Evolutionary conservation across 1,140 invertebrate species (phyloP), one percentile per base, ranked within the genome.

Genomic region (Solen grandis): DNA sequence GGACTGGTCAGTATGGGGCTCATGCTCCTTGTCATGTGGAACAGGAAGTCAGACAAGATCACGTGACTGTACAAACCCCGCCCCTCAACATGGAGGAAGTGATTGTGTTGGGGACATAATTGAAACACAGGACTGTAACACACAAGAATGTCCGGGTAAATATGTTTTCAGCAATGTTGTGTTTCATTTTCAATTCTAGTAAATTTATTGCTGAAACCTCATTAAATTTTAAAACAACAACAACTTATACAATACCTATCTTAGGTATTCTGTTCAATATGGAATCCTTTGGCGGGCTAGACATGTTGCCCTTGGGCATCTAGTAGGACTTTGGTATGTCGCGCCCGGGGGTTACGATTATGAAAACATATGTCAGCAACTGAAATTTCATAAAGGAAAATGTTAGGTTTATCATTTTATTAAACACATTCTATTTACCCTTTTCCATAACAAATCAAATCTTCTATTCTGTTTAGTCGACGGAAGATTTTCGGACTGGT

Each of bases 41-140:
- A 33, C 31, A 16, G 60, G 73, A 29, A n/a, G 27, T 33, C 73
- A 65, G 27, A 33, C 35, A 0, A 63, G 60, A 36, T 41, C 57
- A 29, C 60, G 57, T 27, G 22, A 35, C 1, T 63, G 73, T 76
- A 57, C 41, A 19, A 52, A 63, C 46, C 85, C 85, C 3, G 13
- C 29, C 3, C 60, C 60, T 1, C 38, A 65, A 22, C 41, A 55
- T 36, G 41, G 52, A 1, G 54, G 63, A 41, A 16, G 1, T 35
- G 2, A 14, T 16, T 70, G 41, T 19, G 27, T 57, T 57, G 59
- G 54, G 0, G 13, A 70, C 31, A 25, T 22, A 4, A 69, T 19
- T 4, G 50, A 60, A 3, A 46, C 38, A 46, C 33, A 38, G n/a
- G 5, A n/a, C 22, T 60, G 52, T 31, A 70, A 70, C 8, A 25